Evolutionary conservation across 2,888 invertebrate genomes (phyloP).

Genomic region (Mystacides longicornis): DNA sequence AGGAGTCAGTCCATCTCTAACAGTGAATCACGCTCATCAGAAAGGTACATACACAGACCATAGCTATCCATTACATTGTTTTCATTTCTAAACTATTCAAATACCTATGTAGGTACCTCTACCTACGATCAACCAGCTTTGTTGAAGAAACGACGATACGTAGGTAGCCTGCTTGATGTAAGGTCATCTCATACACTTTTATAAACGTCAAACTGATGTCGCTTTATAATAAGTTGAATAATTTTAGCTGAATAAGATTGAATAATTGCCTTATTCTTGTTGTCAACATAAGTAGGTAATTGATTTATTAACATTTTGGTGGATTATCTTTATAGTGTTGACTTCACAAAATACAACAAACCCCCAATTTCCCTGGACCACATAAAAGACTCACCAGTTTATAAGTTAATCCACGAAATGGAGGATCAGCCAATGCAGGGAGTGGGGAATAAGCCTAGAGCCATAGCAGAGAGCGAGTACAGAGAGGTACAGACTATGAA

Average conservation of each 20-base stretch:
- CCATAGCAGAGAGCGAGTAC: slow-evolving; percentile 60
- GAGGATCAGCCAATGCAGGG: slow-evolving; percentile 59
- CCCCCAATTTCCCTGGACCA: slow-evolving; percentile 67
- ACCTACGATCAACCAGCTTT: no score
- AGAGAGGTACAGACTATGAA: slow-evolving; percentile 41
- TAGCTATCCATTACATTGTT: background rate
- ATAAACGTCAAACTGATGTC: no score
- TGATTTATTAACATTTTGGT: no score
- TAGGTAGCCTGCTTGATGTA: no score
- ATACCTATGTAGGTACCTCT: no score
- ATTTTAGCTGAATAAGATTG: no score
- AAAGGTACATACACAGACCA: background rate
- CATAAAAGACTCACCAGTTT: slow-evolving; percentile 72
- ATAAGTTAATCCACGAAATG: slow-evolving; percentile 71
- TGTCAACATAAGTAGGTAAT: no score
- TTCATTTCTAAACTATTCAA: no score
- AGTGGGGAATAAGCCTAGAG: slow-evolving; percentile 47
- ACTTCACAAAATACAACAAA: slow-evolving; percentile 86
- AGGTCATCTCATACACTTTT: no score
- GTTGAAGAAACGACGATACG: no score
- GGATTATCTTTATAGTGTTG: slow-evolving; percentile 58
- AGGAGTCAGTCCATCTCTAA: background rate
- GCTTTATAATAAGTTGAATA: no score
- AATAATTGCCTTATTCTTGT: no score
- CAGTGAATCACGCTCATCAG: background rate